Evolutionary conservation across 1,140 invertebrate species (phyloP).

Genomic region (Aphelinus atriplicis): DNA sequence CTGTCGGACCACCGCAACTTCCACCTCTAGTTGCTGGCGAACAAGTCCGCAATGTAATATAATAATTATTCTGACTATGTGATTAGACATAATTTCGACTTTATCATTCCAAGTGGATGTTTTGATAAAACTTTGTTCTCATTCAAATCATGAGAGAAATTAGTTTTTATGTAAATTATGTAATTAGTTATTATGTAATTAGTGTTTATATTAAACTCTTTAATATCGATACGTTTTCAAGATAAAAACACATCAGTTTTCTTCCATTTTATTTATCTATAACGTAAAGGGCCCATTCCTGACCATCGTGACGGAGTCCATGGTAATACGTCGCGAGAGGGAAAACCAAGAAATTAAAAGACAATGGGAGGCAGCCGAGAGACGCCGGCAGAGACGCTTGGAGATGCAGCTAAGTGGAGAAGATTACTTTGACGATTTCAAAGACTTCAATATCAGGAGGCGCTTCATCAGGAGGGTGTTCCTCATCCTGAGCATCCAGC

Average conservation of each 20-base stretch:
- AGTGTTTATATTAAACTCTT: too few species aligned
- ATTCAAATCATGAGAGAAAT: too few species aligned
- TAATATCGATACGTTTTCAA: too few species aligned
- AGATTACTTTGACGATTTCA: constrained; percentile 54
- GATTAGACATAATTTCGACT: too few species aligned
- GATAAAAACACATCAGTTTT: too few species aligned
- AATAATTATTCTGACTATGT: too few species aligned
- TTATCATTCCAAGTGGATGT: too few species aligned
- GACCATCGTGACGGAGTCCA: constrained; percentile 52
- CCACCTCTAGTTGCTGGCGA: constrained; percentile 50
- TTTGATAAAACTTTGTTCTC: too few species aligned
- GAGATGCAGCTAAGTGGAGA: constrained; percentile 25
- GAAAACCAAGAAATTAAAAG: constrained; percentile 52
- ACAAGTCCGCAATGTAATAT: constrained; percentile 48
- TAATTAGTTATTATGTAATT: too few species aligned
- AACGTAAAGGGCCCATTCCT: constrained; percentile 52
- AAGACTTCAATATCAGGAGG: constrained; percentile 45
- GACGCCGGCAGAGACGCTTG: constrained; percentile 32
- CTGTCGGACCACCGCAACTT: constrained; percentile 40
- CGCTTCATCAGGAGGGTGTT: constrained; percentile 56
- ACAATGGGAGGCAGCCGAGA: constrained; percentile 47
- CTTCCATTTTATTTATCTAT: too few species aligned
- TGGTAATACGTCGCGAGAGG: constrained; percentile 50
- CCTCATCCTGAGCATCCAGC: constrained; percentile 50
- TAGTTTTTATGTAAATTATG: too few species aligned